Percentiles rank a stretch among this genome's conserved stretches.
phyloP scores from a whole-genome alignment of 2,113 vertebrate genomes.

The Misgurnus anguillicaudatus region DNA sequence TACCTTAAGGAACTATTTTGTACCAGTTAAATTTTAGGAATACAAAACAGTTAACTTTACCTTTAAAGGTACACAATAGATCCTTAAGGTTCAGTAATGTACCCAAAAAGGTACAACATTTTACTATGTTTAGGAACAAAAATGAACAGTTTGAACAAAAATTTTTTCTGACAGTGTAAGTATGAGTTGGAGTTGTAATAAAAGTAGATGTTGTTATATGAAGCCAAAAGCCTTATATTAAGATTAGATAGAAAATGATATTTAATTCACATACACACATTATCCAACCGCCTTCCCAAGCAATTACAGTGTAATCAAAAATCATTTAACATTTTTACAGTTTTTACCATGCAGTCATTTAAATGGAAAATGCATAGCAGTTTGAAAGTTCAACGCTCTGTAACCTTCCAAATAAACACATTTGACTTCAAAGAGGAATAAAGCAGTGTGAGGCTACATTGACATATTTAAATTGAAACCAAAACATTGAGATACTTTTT shows the following conservation, averaged over 20 bases:
- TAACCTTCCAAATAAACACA: conserved; percentile 48
- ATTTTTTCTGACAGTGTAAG: too few species aligned
- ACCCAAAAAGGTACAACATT: too few species aligned
- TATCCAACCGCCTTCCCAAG: background rate
- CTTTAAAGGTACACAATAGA: too few species aligned
- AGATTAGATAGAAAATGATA: conserved; percentile 20
- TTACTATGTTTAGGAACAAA: too few species aligned
- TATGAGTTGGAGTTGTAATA: too few species aligned
- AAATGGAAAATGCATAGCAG: conserved; percentile 33
- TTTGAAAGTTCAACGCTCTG: conserved; percentile 32
- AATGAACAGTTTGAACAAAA: too few species aligned
- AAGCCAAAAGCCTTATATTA: conserved; percentile 7
- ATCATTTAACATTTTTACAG: background rate
- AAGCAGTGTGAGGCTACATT: conserved; percentile 30
- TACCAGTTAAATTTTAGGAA: too few species aligned
- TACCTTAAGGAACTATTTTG: too few species aligned
- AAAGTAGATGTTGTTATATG: background rate
- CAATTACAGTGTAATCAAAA: background rate
- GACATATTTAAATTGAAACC: conserved; percentile 47
- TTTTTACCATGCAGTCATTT: conserved; percentile 10
- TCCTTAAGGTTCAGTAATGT: too few species aligned
- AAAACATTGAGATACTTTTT: conserved; percentile 21
- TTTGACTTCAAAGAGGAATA: conserved; percentile 44
- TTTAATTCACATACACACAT: background rate
- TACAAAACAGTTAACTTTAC: too few species aligned